Conservation (phyloP, 1,140 invertebrate species). For the Drosophila kepulauana region DNA sequence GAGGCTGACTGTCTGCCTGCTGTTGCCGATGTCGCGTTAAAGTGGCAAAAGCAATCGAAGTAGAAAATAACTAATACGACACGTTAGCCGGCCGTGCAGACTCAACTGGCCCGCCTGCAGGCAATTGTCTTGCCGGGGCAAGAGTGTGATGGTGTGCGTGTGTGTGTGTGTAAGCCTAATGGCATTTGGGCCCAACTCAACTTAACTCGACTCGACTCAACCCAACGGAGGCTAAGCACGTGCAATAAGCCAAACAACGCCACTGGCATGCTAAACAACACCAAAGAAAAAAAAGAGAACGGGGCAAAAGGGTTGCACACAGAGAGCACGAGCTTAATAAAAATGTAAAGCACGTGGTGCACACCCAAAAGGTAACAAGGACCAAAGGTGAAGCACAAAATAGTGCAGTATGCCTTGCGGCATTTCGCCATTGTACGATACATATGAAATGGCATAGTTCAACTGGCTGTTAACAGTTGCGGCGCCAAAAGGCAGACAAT, state of each 20-base stretch:
- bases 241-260: slow-evolving; percentile 83
- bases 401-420: slow-evolving; percentile 76
- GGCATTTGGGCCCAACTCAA: slow-evolving; percentile 60
- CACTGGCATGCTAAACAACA: slow-evolving; percentile 79
- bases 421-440: slow-evolving; percentile 58
- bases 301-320: slow-evolving; percentile 61
- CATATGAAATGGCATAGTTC: slow-evolving; percentile 82
- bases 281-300: slow-evolving; percentile 17
- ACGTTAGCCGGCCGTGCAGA: slow-evolving; percentile 72
- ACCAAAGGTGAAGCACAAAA: slow-evolving; percentile 65
- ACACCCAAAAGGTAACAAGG: slow-evolving; percentile 44
- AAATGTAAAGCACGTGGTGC: slow-evolving; percentile 80
- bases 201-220: slow-evolving; percentile 3
- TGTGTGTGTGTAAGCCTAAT: slow-evolving; percentile 68
- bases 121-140: slow-evolving; percentile 77
- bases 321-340: slow-evolving; percentile 67
- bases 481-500: slow-evolving; percentile 68
- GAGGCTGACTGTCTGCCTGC: slow-evolving; percentile 21
- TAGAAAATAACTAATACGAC: slow-evolving; percentile 83
- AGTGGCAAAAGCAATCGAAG: slow-evolving; percentile 83
- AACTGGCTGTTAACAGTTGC: slow-evolving; percentile 83
- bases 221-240: slow-evolving; percentile 66
- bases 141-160: background rate
- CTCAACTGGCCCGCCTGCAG: slow-evolving; percentile 72
- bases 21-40: slow-evolving; percentile 67